Conservation (phyloP, 2,797 vertebrate species). For the Ceyx erithaca region DNA sequence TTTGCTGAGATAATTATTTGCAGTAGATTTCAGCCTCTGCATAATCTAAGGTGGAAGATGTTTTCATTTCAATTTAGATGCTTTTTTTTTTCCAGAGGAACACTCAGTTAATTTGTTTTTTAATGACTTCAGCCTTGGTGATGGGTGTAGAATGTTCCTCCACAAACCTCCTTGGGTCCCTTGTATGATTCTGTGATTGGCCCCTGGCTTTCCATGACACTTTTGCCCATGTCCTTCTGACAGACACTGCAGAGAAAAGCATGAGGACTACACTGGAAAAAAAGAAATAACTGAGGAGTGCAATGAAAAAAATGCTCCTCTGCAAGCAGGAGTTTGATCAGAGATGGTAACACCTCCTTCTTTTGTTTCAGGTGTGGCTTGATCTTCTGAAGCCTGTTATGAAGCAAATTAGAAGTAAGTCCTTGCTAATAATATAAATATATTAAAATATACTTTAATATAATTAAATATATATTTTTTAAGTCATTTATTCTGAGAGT, state of each 20-base stretch:
- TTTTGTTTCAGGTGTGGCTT: constrained; percentile 90
- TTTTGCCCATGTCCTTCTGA: not conserved
- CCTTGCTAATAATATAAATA: not conserved
- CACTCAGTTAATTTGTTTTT: not conserved
- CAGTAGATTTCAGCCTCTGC: not conserved
- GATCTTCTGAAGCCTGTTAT: constrained; percentile 96
- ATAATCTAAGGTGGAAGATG: not conserved
- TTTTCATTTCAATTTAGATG: not conserved
- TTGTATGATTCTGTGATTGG: not conserved
- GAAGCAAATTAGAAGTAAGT: constrained; percentile 97
- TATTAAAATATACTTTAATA: too few species aligned
- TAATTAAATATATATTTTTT: too few species aligned
- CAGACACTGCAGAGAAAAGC: not conserved
- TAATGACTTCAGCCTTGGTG: constrained; percentile 8
- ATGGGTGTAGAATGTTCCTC: not conserved
- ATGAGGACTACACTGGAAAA: not conserved
- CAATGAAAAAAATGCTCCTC: not conserved
- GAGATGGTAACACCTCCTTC: not conserved
- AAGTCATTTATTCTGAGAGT: not conserved
- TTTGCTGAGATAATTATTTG: not conserved
- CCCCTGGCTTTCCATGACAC: not conserved
- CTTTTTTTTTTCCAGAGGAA: not conserved
- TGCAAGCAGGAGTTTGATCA: not conserved
- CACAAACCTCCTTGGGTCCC: not conserved
- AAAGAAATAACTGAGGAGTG: not conserved